Evolutionary conservation across 2,888 invertebrate genomes (phyloP), one percentile per base, ranked within the genome.

Genomic region (Drosophila trichaetosa): DNA sequence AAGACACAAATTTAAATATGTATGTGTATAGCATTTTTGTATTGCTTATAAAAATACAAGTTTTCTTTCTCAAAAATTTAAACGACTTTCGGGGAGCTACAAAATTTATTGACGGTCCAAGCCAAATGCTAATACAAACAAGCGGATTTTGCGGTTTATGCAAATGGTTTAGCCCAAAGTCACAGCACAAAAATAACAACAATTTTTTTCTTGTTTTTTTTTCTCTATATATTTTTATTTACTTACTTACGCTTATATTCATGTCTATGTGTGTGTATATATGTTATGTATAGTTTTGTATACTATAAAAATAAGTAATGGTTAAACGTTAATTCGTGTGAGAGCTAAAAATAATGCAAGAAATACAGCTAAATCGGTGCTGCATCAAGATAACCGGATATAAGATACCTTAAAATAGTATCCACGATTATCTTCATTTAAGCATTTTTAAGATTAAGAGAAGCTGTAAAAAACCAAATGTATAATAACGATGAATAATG

Each of bases 91-190:
- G 61, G 64, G 62, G 48, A 69, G 67, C 66, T 69, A 69, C 73
- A 61, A 79, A 87, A 83, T 79, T 87, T 89, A 89, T 87, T 79
- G 79, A 67, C 63, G 60, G 42, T 56, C 72, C 59, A 61, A 52
- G 67, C 68, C 70, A 69, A 85, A 85, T 85, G 88, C 85, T 82
- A 85, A 85, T 85, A 78, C 85, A 86, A 85, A 80, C 85, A 89
- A 86, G 83, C 88, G 85, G 90, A 86, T 85, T 89, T 89, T 86
- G 90, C 80, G 85, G 85, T 80, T 86, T 86, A 86, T 86, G 85
- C 85, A 89, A 86, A 86, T 86, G 54, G 24, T 57, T 60, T 46
- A 27, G 66, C 58, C 69, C 75, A 77, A 73, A 82, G 66, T 69
- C 67, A 79, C 60, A 61, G 57, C 51, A 65, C 54, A 71, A 86